phyloP scores from a whole-genome alignment of 2,113 vertebrate genomes.

The Channa argus region DNA sequence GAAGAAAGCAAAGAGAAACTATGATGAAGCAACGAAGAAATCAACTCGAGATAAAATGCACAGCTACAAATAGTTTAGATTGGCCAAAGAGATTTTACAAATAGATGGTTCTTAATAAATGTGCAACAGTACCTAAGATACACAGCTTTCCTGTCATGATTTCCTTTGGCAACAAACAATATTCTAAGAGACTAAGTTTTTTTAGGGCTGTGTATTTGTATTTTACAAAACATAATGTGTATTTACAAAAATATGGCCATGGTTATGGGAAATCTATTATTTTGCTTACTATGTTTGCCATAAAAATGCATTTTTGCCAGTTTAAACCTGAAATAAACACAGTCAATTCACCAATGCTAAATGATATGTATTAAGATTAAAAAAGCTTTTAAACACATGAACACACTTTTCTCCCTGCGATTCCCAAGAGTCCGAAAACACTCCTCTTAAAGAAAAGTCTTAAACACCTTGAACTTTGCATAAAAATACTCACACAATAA shows the following conservation, averaged over 20 bases:
- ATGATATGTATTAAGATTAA: constrained; percentile 26
- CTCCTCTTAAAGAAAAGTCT: constrained; percentile 22
- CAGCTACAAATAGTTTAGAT: constrained; percentile 41
- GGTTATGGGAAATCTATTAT: constrained; percentile 1
- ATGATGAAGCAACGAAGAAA: no score
- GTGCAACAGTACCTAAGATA: constrained; percentile 42
- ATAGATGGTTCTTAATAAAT: neutral
- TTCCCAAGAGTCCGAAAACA: constrained; percentile 28
- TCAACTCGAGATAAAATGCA: constrained; percentile 5
- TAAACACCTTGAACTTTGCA: constrained; percentile 27
- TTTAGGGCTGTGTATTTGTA: constrained; percentile 36
- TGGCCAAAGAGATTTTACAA: constrained; percentile 22
- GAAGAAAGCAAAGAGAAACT: no score
- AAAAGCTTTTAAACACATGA: constrained; percentile 18
- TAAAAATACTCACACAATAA: constrained; percentile 63
- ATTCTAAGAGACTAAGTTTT: constrained; percentile 29
- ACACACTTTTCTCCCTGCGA: neutral
- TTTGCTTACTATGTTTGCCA: neutral
- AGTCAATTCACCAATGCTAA: neutral
- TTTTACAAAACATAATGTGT: constrained; percentile 46
- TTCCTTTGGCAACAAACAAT: constrained; percentile 67
- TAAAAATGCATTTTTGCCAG: neutral
- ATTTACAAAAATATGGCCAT: constrained; percentile 45
- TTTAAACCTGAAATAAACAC: neutral
- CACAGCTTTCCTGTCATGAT: constrained; percentile 46